A percentile compares a stretch with the other conserved stretches of the same genome.
Conservation (phyloP, 2,113 vertebrate species). For the Struthio camelus region DNA sequence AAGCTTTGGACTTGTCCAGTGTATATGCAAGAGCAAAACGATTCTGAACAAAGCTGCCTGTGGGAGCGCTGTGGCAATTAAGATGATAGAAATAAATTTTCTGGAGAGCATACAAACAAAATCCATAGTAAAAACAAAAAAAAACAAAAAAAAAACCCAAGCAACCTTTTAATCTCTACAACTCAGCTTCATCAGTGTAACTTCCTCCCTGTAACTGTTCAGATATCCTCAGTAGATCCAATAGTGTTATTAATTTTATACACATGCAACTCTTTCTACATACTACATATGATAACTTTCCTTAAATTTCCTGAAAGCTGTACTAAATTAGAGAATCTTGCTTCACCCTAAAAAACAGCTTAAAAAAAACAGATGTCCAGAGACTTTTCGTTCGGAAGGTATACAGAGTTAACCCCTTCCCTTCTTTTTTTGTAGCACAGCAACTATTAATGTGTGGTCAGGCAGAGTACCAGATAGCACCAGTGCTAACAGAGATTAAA, state of each 20-base stretch:
- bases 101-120: not conserved
- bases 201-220: not conserved
- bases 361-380: not conserved
- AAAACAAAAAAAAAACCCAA: no score
- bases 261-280: not conserved
- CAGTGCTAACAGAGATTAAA: not conserved
- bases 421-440: not conserved
- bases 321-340: not conserved
- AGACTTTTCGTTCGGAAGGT: not conserved
- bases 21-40: not conserved
- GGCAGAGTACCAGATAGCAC: not conserved
- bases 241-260: not conserved
- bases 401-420: not conserved
- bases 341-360: not conserved
- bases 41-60: not conserved
- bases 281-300: not conserved
- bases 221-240: not conserved
- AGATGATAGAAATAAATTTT: not conserved
- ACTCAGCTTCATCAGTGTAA: not conserved
- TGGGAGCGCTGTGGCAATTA: not conserved
- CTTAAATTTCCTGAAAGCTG: not conserved
- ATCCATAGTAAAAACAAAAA: not conserved
- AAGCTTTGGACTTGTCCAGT: not conserved
- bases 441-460: not conserved
- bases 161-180: not conserved